Conservation (phyloP, 2,113 vertebrate species). For the Chloropsis cyanopogon region DNA sequence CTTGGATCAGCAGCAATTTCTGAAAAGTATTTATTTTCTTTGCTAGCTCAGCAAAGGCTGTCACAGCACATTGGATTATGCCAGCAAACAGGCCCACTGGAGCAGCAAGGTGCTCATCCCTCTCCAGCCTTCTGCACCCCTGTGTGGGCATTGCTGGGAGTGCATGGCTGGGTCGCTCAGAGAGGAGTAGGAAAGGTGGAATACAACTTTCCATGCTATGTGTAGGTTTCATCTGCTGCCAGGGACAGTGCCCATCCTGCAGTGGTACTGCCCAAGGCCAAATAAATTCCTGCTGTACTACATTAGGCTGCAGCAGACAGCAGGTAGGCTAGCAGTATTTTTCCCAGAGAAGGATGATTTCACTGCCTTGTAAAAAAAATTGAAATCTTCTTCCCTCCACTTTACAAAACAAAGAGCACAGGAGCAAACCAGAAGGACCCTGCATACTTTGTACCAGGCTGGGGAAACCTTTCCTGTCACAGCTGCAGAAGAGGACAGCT, state of each 20-base stretch:
- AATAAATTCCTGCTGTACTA: not conserved
- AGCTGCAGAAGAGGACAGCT: not conserved
- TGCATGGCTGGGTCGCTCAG: not conserved
- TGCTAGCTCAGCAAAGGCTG: not conserved
- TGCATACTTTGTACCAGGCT: not conserved
- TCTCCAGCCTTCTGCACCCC: not conserved
- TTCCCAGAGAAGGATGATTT: not conserved
- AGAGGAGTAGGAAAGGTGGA: not conserved
- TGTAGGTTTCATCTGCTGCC: not conserved
- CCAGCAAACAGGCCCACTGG: not conserved
- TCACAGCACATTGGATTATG: not conserved
- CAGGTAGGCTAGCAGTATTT: not conserved
- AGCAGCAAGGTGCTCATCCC: not conserved
- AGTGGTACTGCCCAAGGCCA: not conserved
- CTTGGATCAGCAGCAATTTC: not conserved
- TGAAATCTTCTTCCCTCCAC: not conserved
- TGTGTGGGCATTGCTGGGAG: accelerated
- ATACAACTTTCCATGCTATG: not conserved
- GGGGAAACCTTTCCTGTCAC: not conserved
- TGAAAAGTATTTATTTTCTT: constrained; percentile 22
- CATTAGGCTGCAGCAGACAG: not conserved
- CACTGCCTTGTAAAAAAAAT: not conserved
- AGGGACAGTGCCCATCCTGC: accelerated
- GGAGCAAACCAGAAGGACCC: not conserved
- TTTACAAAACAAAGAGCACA: not conserved